Percentiles rank a stretch among this genome's conserved stretches.
Conservation (phyloP, 2,888 invertebrate species). For the Endotricha flammealis region DNA sequence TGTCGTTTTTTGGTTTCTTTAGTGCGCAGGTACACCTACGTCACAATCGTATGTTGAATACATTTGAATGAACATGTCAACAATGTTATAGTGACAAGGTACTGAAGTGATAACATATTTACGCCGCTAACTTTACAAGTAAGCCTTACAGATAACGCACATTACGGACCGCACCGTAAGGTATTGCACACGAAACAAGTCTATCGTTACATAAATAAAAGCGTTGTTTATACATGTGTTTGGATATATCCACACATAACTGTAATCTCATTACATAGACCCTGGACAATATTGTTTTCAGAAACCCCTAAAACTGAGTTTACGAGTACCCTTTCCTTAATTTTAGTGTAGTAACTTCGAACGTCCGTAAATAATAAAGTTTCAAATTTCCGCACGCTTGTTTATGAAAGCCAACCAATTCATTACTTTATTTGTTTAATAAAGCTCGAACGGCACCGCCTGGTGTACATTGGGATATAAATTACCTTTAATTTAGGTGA, state of each 20-base stretch:
- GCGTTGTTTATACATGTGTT: too few species aligned
- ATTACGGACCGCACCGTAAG: too few species aligned
- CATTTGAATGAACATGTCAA: too few species aligned
- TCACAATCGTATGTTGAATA: too few species aligned
- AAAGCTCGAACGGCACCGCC: slow-evolving; percentile 61
- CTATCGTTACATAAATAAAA: too few species aligned
- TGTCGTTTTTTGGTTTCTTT: too few species aligned
- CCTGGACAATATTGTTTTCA: slow-evolving; percentile 11
- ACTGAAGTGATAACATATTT: too few species aligned
- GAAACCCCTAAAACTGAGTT: slow-evolving; percentile 24
- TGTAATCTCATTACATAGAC: slow-evolving; percentile 3
- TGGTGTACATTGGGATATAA: slow-evolving; percentile 65
- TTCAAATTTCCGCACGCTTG: slow-evolving; percentile 58
- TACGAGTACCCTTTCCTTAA: slow-evolving; percentile 35
- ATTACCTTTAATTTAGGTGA: slow-evolving; percentile 74
- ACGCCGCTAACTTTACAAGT: too few species aligned
- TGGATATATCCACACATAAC: not conserved
- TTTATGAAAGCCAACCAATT: slow-evolving; percentile 63
- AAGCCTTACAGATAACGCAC: too few species aligned
- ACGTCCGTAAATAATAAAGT: slow-evolving; percentile 57
- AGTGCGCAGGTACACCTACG: too few species aligned
- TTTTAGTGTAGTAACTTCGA: slow-evolving; percentile 40
- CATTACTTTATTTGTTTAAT: slow-evolving; percentile 74
- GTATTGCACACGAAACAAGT: too few species aligned
- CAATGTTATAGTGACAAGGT: too few species aligned